These are phyloP conservation scores for Rhinogobio ventralis DNA, from an alignment of 2,797 vertebrate genomes.

Conservation along the genomic window DNA sequence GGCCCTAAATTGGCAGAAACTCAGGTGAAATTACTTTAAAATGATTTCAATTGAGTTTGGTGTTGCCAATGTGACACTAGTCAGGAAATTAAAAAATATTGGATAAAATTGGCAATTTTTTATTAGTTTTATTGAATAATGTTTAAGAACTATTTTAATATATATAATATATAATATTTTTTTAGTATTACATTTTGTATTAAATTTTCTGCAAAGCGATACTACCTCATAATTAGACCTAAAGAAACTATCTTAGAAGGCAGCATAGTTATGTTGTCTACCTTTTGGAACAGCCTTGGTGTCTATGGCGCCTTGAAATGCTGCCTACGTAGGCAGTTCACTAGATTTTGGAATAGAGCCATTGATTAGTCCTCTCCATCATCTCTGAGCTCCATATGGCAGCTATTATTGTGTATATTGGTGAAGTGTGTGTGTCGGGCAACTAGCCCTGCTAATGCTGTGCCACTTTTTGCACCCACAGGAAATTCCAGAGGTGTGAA, in stretches of 20 bases:
- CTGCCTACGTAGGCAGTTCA: background rate
- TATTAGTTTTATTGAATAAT: background rate
- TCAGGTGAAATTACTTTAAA: background rate
- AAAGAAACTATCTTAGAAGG: no score
- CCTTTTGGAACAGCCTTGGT: background rate
- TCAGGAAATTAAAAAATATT: no score
- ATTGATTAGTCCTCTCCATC: conserved; percentile 32
- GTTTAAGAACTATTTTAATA: background rate
- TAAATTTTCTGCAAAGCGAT: no score
- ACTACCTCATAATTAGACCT: no score
- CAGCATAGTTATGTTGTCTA: background rate
- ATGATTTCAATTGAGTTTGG: background rate
- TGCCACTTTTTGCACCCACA: conserved; percentile 65
- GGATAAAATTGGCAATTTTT: background rate
- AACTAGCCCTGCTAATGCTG: conserved; percentile 70
- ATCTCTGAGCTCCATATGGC: conserved; percentile 57
- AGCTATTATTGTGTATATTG: conserved; percentile 54
- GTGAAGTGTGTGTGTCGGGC: conserved; percentile 46
- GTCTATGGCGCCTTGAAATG: background rate
- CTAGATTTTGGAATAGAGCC: background rate
- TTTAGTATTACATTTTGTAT: no score
- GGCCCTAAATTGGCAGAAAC: background rate
- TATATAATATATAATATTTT: no score
- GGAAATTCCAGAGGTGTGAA: conserved; percentile 79
- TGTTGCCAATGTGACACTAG: background rate